Percentiles rank a stretch among this genome's conserved stretches.
Conservation (phyloP, 2,888 invertebrate genomes). For the Ischnura elegans region DNA sequence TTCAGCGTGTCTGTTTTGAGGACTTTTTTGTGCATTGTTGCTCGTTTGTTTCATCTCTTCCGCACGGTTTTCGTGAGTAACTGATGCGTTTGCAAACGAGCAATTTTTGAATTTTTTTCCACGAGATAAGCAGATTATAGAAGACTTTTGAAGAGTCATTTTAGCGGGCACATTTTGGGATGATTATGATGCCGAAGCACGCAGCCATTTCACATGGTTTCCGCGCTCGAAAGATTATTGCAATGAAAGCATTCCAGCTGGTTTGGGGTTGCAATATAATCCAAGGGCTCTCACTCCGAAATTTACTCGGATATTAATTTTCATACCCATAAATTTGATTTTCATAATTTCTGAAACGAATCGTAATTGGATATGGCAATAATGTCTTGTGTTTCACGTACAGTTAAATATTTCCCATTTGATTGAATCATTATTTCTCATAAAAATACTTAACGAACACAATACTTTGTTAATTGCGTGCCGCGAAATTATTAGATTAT, state of each 20-base stretch:
- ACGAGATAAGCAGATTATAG: conserved; percentile 7
- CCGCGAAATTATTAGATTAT: too few species aligned
- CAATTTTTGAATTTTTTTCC: not conserved
- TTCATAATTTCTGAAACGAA: not conserved
- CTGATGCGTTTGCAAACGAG: not conserved
- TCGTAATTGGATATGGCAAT: not conserved
- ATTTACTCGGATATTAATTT: not conserved
- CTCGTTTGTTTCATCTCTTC: not conserved
- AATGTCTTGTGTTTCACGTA: not conserved
- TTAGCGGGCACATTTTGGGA: not conserved
- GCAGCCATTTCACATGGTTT: not conserved
- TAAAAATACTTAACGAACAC: too few species aligned
- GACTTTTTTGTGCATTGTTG: not conserved
- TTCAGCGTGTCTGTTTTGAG: not conserved
- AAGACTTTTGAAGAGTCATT: conserved; percentile 15
- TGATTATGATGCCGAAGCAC: not conserved
- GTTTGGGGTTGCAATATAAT: not conserved
- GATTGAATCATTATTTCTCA: too few species aligned
- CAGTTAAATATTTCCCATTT: too few species aligned
- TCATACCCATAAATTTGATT: not conserved
- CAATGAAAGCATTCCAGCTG: not conserved
- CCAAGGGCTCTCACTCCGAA: not conserved
- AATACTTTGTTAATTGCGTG: too few species aligned
- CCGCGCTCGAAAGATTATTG: not conserved
- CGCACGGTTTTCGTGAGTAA: not conserved